Conservation (phyloP, 2,113 vertebrate genomes). For the Chauna torquata region DNA sequence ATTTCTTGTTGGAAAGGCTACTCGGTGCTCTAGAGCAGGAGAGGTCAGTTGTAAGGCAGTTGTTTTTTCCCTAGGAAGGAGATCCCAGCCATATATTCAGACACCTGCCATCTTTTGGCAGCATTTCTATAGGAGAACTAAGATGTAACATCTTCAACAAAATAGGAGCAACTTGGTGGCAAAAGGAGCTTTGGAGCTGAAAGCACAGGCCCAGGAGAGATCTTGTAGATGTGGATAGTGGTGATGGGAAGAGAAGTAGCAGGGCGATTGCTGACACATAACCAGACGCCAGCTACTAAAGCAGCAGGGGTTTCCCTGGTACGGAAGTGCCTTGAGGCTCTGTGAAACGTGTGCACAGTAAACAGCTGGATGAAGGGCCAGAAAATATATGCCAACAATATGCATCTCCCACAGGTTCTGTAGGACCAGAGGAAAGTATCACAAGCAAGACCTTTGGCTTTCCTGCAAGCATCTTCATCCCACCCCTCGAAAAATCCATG, state of each 20-base stretch:
- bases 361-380: neutral
- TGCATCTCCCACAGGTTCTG: neutral
- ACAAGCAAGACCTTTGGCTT: neutral
- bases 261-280: neutral
- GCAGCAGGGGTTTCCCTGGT: neutral
- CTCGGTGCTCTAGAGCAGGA: neutral
- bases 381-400: neutral
- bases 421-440: accelerated
- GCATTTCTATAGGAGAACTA: neutral
- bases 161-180: neutral
- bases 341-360: neutral
- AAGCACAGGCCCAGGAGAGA: neutral
- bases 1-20: neutral
- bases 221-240: neutral
- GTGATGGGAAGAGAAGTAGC: neutral
- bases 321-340: neutral
- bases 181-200: neutral
- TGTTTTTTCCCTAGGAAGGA: neutral
- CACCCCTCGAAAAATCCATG: neutral
- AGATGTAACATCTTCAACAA: neutral
- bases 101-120: neutral
- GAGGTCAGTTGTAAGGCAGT: neutral
- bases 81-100: neutral
- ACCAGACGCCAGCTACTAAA: neutral
- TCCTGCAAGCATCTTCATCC: neutral